phyloP scores from a whole-genome alignment of 1,140 invertebrate genomes.

The Calliphora vicina region DNA sequence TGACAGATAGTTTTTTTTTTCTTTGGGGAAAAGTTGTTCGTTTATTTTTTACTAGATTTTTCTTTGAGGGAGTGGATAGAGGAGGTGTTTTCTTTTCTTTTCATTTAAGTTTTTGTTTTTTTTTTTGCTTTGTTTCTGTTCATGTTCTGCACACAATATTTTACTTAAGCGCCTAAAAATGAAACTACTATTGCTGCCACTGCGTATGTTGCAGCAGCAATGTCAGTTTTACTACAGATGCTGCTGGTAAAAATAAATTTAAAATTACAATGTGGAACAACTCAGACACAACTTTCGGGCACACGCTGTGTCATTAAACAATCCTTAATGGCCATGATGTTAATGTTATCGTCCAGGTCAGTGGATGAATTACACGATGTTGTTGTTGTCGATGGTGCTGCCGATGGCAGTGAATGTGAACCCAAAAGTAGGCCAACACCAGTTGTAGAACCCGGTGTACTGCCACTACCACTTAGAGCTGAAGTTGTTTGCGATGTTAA shows the following conservation, averaged over 20 bases:
- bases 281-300: conserved; percentile 59
- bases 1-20: neutral
- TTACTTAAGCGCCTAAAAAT: neutral
- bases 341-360: conserved; percentile 61
- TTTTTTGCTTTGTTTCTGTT: neutral
- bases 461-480: conserved; percentile 45
- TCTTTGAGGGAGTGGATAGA: no score
- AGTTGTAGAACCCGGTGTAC: conserved; percentile 41
- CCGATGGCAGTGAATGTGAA: conserved; percentile 43
- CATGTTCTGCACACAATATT: neutral
- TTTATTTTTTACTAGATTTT: neutral
- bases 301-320: conserved; percentile 62
- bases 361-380: conserved; percentile 60
- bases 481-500: conserved; percentile 43
- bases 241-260: conserved; percentile 5
- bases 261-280: conserved; percentile 31
- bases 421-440: conserved; percentile 50
- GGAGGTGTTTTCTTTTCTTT: neutral
- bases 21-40: neutral
- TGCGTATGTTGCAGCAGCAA: neutral
- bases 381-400: conserved; percentile 52
- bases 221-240: neutral
- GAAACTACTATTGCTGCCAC: neutral
- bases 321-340: conserved; percentile 62
- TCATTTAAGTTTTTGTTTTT: neutral